Evolutionary conservation across 1,140 invertebrate genomes (phyloP).

Genomic region (Drosophila pectinifera): DNA sequence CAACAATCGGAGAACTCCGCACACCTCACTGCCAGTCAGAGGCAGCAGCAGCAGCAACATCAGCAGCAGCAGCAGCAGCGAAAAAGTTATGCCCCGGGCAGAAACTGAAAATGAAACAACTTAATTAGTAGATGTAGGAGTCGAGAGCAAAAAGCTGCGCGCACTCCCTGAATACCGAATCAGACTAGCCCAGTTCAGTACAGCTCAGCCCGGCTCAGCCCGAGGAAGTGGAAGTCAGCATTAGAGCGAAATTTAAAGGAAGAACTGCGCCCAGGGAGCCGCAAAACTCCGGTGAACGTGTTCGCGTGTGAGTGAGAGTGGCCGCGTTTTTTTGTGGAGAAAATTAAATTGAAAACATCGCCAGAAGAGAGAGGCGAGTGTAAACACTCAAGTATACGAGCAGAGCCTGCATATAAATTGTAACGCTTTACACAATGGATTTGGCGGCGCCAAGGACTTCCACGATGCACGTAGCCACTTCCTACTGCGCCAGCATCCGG

Average conservation of each 20-base stretch:
- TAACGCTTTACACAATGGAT: slow-evolving; percentile 72
- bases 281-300: slow-evolving; percentile 36
- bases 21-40: slow-evolving; percentile 62
- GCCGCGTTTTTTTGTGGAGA: slow-evolving; percentile 30
- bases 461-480: slow-evolving; percentile 63
- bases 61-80: slow-evolving; percentile 24
- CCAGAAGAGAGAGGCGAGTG: slow-evolving; percentile 12
- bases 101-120: slow-evolving; percentile 80
- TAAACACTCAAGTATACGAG: slow-evolving; percentile 45
- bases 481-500: slow-evolving; percentile 36
- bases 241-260: slow-evolving; percentile 56
- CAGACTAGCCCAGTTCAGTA: slow-evolving; percentile 7
- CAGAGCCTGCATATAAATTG: slow-evolving; percentile 54
- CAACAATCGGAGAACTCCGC: slow-evolving; percentile 57
- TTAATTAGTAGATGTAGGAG: slow-evolving; percentile 77
- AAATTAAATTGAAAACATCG: slow-evolving; percentile 60
- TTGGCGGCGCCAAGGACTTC: slow-evolving; percentile 66
- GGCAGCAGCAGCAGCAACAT: slow-evolving; percentile 33
- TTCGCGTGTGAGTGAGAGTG: slow-evolving; percentile 51
- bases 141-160: slow-evolving; percentile 53
- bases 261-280: slow-evolving; percentile 60
- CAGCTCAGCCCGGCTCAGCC: slow-evolving; percentile 5
- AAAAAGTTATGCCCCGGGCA: slow-evolving; percentile 72
- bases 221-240: slow-evolving; percentile 16
- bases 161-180: slow-evolving; percentile 41